These are phyloP conservation scores for Sinocyclocheilus grahami DNA, from an alignment of 2,113 vertebrate genomes.

Conservation along the genomic window DNA sequence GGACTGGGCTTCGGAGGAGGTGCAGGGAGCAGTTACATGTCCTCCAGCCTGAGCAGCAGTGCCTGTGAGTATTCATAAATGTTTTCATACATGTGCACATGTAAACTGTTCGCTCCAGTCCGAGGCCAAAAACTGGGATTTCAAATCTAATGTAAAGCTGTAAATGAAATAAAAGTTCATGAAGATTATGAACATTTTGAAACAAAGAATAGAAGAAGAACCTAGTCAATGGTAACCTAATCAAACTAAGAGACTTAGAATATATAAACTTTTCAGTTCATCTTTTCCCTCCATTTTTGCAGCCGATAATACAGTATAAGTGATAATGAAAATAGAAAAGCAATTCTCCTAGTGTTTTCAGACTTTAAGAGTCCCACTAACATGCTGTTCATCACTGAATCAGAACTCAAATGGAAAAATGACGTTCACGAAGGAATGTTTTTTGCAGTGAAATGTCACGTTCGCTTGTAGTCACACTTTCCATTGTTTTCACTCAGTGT, in stretches of 20 bases:
- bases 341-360: background rate
- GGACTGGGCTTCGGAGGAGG: conserved; percentile 45
- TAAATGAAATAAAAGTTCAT: background rate
- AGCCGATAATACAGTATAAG: too few species aligned
- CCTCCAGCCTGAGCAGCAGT: conserved; percentile 66
- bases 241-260: too few species aligned
- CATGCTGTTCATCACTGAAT: background rate
- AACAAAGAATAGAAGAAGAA: background rate
- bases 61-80: conserved; percentile 56
- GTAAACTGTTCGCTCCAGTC: background rate
- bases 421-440: background rate
- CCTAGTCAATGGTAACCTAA: too few species aligned
- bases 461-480: background rate
- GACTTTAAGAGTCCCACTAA: background rate
- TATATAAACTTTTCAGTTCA: too few species aligned
- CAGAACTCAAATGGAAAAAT: background rate
- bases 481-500: conserved; percentile 52
- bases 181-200: background rate
- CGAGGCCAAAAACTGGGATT: background rate
- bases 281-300: too few species aligned
- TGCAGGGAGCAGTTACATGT: conserved; percentile 56
- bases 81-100: too few species aligned
- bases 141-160: background rate
- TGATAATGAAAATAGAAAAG: background rate
- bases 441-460: background rate